Percentiles rank a stretch among this genome's conserved stretches.
phyloP scores from a whole-genome alignment of 2,888 invertebrate genomes.

The Flexamia atlantica region DNA sequence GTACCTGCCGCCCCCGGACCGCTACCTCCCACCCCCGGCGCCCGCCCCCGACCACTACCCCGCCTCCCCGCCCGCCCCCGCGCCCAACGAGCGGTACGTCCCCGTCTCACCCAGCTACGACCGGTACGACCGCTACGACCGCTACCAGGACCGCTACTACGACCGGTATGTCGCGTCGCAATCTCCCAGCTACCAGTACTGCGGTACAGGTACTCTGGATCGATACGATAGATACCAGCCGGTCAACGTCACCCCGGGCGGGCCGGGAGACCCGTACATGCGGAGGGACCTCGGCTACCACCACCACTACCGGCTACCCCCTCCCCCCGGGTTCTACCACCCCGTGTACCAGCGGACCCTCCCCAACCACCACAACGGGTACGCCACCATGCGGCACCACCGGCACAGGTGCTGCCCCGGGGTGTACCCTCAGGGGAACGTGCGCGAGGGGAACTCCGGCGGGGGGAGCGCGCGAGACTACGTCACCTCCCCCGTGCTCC shows the following conservation, averaged over 20 bases:
- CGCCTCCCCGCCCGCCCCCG: slow-evolving; percentile 66
- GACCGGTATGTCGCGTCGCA: slow-evolving; percentile 58
- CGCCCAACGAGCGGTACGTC: slow-evolving; percentile 61
- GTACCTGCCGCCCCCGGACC: slow-evolving; percentile 66
- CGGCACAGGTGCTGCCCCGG: slow-evolving; percentile 70
- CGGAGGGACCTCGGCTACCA: slow-evolving; percentile 78
- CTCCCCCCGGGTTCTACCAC: slow-evolving; percentile 71
- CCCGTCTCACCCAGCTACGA: slow-evolving; percentile 61
- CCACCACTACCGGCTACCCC: slow-evolving; percentile 79
- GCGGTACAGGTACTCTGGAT: slow-evolving; percentile 43
- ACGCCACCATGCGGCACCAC: slow-evolving; percentile 70
- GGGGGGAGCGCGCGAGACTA: slow-evolving; percentile 57
- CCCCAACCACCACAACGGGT: slow-evolving; percentile 71
- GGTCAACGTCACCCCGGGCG: slow-evolving; percentile 71
- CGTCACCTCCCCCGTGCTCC: slow-evolving; percentile 56
- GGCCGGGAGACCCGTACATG: slow-evolving; percentile 79
- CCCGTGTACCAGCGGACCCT: slow-evolving; percentile 66
- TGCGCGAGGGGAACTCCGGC: slow-evolving; percentile 46
- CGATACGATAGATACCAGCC: slow-evolving; percentile 47
- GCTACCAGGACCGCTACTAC: slow-evolving; percentile 51
- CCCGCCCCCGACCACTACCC: slow-evolving; percentile 66
- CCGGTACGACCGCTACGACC: slow-evolving; percentile 36
- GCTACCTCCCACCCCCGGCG: slow-evolving; percentile 66
- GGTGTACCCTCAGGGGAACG: slow-evolving; percentile 53
- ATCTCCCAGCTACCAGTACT: slow-evolving; percentile 40